Conservation (phyloP, 2,113 vertebrate species). For the Gnathonemus longibarbis region DNA sequence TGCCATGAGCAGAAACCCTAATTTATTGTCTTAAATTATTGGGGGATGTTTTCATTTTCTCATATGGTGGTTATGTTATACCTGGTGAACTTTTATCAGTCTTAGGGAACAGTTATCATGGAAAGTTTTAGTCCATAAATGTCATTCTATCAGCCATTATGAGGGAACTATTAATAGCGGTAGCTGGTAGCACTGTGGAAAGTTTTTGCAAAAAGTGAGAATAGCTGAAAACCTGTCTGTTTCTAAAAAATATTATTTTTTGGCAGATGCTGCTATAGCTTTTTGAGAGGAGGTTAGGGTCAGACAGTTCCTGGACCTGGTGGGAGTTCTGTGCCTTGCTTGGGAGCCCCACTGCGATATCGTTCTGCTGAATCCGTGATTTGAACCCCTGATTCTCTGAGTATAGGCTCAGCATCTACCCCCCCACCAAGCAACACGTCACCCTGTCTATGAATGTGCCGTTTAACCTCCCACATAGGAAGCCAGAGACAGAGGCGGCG, state of each 20-base stretch:
- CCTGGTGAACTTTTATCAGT: not conserved
- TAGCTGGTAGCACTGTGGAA: not conserved
- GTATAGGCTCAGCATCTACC: not conserved
- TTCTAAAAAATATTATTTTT: not conserved
- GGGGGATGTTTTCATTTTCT: not conserved
- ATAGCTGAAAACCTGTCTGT: not conserved
- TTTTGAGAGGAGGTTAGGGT: not conserved
- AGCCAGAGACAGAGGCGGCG: not conserved
- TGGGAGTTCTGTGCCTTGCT: not conserved
- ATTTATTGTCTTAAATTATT: not conserved
- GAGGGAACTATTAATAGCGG: not conserved
- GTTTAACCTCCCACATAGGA: not conserved
- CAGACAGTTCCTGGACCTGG: not conserved
- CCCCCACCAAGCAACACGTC: not conserved
- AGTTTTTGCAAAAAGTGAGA: slow-evolving; percentile 3
- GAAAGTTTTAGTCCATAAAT: not conserved
- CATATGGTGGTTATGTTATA: not conserved
- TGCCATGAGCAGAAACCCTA: not conserved
- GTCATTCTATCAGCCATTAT: not conserved
- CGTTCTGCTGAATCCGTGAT: not conserved
- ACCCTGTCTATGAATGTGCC: not conserved
- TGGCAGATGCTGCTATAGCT: not conserved
- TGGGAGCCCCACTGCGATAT: not conserved
- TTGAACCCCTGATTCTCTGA: not conserved
- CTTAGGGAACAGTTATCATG: not conserved